Base-by-base conservation (phyloP, 92 coral and sea anemone species). In the Hydrozoanthus gracilis region DNA sequence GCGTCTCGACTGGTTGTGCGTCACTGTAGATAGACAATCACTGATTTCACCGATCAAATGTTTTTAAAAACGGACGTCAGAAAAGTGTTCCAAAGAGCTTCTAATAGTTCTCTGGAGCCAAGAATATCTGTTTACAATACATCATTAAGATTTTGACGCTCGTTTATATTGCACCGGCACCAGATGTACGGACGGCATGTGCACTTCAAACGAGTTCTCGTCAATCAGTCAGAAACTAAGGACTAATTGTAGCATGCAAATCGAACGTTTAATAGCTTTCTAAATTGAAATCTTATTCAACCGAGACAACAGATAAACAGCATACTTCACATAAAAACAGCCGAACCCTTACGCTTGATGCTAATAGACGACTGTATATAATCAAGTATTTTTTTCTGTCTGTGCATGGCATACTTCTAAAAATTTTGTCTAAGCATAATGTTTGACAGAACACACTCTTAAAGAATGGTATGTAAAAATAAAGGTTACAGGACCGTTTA, bases 151-250 rank as follows among this genome's bases (percentile, higher is more conserved):
- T 35, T 61, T 48, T 80, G 72, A 18, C 60, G 5, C 74, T 8
- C 45, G 73, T 20, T 27, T 20, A 80, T 65, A 78, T 78, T 78
- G 83, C 44, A 15, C 3, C 50, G 85, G 85, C 73, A 80, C 85
- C 74, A 17, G 4, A 4, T 12, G 0, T 39, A 71, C 56, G 73
- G 73, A 7, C n/a, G 46, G 56, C 48, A 50, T 51, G 58, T 10
- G 12, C 12, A 45, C 17, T 80, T 51, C 8, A 80, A 48, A 80
- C 44, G 60, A 47, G 13, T 62, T 48, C 73, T 46, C 85, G 47
- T 80, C 58, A 80, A 62, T 64, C 55, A 7, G 72, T 70, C 82
- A 76, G 35, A 51, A 20, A 64, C 82, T 14, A 76, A 65, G 58
- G 15, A 18, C 85, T 73, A 18, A 11, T 10, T 15, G 17, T 64